Evolutionary conservation across 2,888 invertebrate species (phyloP), one percentile per base, ranked within the genome.

Genomic region (Caenorhabditis becei): DNA sequence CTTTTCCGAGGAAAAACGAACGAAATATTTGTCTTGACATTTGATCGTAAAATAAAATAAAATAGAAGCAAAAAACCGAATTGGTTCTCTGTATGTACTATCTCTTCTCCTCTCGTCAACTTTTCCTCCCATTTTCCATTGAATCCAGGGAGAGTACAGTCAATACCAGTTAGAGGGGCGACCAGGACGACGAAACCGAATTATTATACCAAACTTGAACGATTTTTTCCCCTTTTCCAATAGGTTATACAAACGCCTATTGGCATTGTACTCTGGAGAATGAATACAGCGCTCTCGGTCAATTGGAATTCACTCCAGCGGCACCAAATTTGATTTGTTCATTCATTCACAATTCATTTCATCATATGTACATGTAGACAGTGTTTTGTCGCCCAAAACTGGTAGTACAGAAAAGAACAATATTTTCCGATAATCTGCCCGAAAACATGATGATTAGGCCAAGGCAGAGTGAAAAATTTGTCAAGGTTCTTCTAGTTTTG

Each of bases 11-110:
- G n/a, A n/a, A n/a, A 74, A 74, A 32, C 32, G 32, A 4, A 4
- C 32, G 32, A 32, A 10, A 74, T 74, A 74, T 74, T 74, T 74
- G 74, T 66, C 65, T 66, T 74, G 74, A 74, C 66, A 74, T 74
- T 74, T 74, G 74, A 74, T 74, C 74, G 66, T 59, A 74, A 66
- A 63, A 63, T 65, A 59, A 66, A 66, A 59, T 65, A 74, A 49
- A 59, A 51, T 7, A 49, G 56, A 32, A 24, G 18, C 24, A 32
- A 61, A 62, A 56, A 62, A 61, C 47, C 51, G 53, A 65, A 53
- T 63, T 72, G 72, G 72, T 56, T n/a, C 72, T 72, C 47, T 47
- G 32, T 62, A 53, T 56, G 72, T 72, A 28, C 65, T 49, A 32
- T 65, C 65, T 51, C 51, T 63, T 59, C 66, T 49, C 44, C 41